Conservation (phyloP, 2,113 vertebrate genomes). For the Pseudopodoces humilis region DNA sequence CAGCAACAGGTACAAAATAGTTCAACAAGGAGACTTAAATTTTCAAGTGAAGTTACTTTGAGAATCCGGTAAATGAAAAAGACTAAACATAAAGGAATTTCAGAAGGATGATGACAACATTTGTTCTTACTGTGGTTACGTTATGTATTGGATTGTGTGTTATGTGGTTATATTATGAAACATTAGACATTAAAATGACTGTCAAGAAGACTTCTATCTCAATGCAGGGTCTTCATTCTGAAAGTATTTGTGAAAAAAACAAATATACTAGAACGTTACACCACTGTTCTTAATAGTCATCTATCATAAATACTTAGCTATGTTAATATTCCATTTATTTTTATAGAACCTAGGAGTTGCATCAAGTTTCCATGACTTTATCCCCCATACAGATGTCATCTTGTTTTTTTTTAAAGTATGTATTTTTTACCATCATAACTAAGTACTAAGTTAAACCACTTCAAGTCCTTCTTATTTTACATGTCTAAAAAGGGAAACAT, state of each 20-base stretch:
- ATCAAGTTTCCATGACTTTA: neutral
- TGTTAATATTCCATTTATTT: neutral
- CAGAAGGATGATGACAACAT: neutral
- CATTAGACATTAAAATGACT: neutral
- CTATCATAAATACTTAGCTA: neutral
- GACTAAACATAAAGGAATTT: neutral
- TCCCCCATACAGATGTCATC: neutral
- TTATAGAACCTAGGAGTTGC: neutral
- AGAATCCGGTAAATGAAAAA: neutral
- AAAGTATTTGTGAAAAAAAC: neutral
- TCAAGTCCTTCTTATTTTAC: neutral
- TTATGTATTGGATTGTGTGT: neutral
- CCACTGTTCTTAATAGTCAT: neutral
- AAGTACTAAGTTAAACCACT: neutral
- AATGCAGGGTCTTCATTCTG: neutral
- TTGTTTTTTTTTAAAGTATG: neutral
- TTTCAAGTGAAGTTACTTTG: neutral
- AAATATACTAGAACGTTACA: neutral
- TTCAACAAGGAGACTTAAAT: neutral
- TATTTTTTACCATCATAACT: neutral
- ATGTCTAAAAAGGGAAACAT: neutral
- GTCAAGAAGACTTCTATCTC: neutral
- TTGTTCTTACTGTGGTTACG: neutral
- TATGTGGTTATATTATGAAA: neutral
- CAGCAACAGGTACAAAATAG: neutral